Evolutionary conservation across 2,113 vertebrate genomes (phyloP), one percentile per base, ranked within the genome.

Genomic region (Vicugna pacos): DNA sequence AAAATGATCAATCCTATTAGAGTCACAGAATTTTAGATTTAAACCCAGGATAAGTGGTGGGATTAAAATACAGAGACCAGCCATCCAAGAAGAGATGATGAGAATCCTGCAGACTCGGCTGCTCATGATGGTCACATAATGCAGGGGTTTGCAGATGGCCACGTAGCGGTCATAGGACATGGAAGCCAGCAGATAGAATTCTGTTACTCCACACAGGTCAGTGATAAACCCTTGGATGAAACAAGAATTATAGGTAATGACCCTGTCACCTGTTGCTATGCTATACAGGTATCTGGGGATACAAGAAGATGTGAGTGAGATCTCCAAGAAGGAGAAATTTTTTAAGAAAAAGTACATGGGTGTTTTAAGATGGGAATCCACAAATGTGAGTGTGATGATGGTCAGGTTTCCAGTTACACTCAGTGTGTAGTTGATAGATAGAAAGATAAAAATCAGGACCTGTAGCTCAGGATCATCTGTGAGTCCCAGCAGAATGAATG

Each of bases 161-260:
- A 94, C 30, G 17, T 97, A 96, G 9, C 67, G 32, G 50, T 97
- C 97, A 70, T 95, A 97, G 38, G 96, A 97, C 97, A 97, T 97
- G 76, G 94, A 32, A 0, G 95, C 50, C 24, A 97, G 85, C 3
- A 97, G 62, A 8, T 84, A 97, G 87, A 94, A 93, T 52, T 96
- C 95, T 32, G 92, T 92, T 42, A 82, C 14, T 69, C 19, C 69
- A 54, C 50, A 88, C 13, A 92, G 32, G 22, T 91, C 52, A 35
- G 32, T 65, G 30, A 96, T 88, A 91, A 87, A 67, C 3, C 75
- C 67, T 92, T 91, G 87, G 3, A 11, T n/a, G 6, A 6, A 5
- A 76, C 91, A 96, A 22, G 58, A 42, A 32, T 76, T 87, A 22
- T 94, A 94, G 12, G 95, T 87, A 94, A 76, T 94, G 69, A 82